Evolutionary conservation across 2,113 vertebrate genomes (phyloP), one percentile per base, ranked within the genome.

Genomic region (Thinocorus orbignyianus): DNA sequence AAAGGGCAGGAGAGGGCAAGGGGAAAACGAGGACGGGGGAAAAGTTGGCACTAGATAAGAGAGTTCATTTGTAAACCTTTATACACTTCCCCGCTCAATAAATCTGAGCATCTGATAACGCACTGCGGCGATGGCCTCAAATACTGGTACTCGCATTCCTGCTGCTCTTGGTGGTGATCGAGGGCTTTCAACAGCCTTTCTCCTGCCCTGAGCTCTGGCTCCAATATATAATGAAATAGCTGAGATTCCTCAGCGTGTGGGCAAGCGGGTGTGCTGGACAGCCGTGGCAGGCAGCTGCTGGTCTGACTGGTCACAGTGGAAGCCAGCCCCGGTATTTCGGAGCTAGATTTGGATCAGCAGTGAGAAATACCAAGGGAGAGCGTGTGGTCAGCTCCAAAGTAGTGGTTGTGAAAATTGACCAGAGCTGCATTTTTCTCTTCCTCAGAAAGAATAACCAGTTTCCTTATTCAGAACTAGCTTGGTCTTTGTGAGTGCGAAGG

Each of bases 161-260:
- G 54, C 58, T 54, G 33, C 49, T 55, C 31, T 0, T 0, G 22
- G 60, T 17, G 39, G 31, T 15, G 81, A 30, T 12, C 10, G 28
- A 24, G 60, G 0, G 0, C 39, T 72, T 57, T 7, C 49, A 37
- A 71, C 57, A 55, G 37, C 4, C 1, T 37, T 69, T 33, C 2
- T 26, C 37, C 57, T 8, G 20, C 41, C 52, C 10, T 1, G 28
- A 33, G 51, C 1, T 3, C 8, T 5, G 25, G 15, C 54, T 73
- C 30, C 35, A 7, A 13, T 10, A 9, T 2, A 1, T 18, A 18
- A 33, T 3, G 13, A 5, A 13, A 54, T 58, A 31, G 46, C 73
- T 37, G 57, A 17, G 61, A 70, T 71, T 61, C 81, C 41, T 82
- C 12, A 3, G 49, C 22, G 5, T 6, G 48, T 31, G 65, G 66